phyloP scores from a whole-genome alignment of 1,140 invertebrate species.

The Aphis gossypii region DNA sequence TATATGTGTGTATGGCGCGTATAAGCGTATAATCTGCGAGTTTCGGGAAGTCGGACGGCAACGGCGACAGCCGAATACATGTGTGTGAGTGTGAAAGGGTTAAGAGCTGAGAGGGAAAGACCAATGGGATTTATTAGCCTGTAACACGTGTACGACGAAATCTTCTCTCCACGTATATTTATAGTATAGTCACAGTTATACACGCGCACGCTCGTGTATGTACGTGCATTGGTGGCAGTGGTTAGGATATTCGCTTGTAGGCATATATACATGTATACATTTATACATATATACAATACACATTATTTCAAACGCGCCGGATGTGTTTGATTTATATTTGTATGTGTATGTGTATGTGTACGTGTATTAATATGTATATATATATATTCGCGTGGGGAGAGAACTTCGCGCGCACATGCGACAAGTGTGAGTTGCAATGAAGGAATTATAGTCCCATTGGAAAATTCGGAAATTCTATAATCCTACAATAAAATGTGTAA shows the following conservation, averaged over 20 bases:
- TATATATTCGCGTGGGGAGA: conserved; percentile 9
- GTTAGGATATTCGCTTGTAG: conserved; percentile 15
- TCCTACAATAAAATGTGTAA: not conserved
- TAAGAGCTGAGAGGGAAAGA: conserved; percentile 6
- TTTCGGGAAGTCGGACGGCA: not conserved
- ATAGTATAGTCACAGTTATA: not conserved
- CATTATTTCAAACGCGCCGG: conserved; percentile 47
- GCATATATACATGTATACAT: not conserved
- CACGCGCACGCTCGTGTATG: not conserved
- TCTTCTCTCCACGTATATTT: conserved; percentile 42
- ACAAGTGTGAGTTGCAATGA: not conserved
- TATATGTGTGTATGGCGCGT: not conserved
- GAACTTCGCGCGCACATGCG: conserved; percentile 27
- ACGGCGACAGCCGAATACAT: not conserved
- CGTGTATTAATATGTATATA: not conserved
- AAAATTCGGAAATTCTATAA: not conserved
- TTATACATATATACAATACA: not conserved
- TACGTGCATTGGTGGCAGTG: not conserved
- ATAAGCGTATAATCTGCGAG: conserved; percentile 6
- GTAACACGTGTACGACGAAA: conserved; percentile 57
- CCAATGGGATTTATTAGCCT: conserved; percentile 50
- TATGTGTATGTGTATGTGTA: not conserved
- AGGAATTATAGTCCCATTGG: not conserved
- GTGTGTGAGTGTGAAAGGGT: conserved; percentile 23
- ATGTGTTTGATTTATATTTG: conserved; percentile 50